phyloP scores from a whole-genome alignment of 2,113 vertebrate species.

The Pterocles burchelli region DNA sequence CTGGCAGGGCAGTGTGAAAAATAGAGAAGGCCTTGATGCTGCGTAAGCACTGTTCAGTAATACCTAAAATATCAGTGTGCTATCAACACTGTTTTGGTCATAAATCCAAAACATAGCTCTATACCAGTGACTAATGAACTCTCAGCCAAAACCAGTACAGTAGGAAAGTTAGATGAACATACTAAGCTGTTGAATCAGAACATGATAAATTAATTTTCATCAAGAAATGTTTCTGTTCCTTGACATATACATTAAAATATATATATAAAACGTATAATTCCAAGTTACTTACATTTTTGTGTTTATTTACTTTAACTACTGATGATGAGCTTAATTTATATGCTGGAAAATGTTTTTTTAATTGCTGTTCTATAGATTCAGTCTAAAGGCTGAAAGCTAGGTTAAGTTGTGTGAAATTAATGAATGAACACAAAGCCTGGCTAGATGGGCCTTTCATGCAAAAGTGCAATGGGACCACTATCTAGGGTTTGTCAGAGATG shows the following conservation, averaged over 20 bases:
- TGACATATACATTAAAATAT: not conserved
- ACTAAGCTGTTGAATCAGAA: not conserved
- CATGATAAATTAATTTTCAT: not conserved
- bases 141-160: not conserved
- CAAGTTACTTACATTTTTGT: not conserved
- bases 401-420: not conserved
- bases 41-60: not conserved
- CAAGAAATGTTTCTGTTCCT: not conserved
- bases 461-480: not conserved
- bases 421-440: not conserved
- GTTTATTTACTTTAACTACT: not conserved
- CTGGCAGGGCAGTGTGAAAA: not conserved
- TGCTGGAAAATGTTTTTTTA: not conserved
- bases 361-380: not conserved
- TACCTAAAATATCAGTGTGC: not conserved
- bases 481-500: not conserved
- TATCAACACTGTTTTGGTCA: not conserved
- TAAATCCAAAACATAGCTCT: not conserved
- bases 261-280: not conserved
- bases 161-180: not conserved
- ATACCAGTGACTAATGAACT: not conserved
- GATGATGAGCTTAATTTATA: not conserved
- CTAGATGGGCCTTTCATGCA: not conserved
- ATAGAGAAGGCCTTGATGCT: not conserved
- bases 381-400: not conserved